Evolutionary conservation across 1,140 invertebrate species (phyloP), one percentile per base, ranked within the genome.

Genomic region (Aphaenogaster floridana): DNA sequence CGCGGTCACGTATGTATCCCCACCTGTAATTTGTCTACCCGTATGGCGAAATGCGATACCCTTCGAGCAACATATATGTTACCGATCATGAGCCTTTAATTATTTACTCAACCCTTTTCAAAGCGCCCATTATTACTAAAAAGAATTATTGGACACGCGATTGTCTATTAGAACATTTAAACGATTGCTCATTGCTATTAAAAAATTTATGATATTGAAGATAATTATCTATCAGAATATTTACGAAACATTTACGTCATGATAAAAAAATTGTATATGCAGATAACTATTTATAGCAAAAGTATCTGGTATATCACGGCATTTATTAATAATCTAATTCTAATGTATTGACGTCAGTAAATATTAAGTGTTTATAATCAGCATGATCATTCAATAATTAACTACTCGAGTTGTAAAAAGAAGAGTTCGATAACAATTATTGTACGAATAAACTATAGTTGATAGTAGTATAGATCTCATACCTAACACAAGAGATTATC

Each of bases 1-100:
- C 59, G 61, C 59, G 45, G 48, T 79, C 76, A 86, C 48, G 74
- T 76, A 84, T 84, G 76, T 28, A 28, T 84, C 57, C 69, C 54
- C 39, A 61, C 34, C 28, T 61, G 52, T 45, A 69, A 63, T 45
- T 64, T 66, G 17, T 36, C 66, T 59, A 59, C n/a, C 54, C n/a
- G n/a, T 48, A 39, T 61, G 54, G 28, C 54, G 54, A 84, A 84
- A 84, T 42, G 80, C 42, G 69, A 63, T 84, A 84, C n/a, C 54
- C 42, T 50, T 74, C 68, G 68, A 61, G 42, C 45, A 48, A 48
- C 34, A 50, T 50, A 74, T 21, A 69, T 57, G 13, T 34, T 39
- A 17, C 15, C 21, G 4, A 72, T 72, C 52, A 63, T 39, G 42
- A 61, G 42, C 50, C 69, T 74, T 76, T 74, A 63, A 76, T 74